Evolutionary conservation across 1,140 invertebrate genomes (phyloP).

Genomic region (Leucophenga varia): DNA sequence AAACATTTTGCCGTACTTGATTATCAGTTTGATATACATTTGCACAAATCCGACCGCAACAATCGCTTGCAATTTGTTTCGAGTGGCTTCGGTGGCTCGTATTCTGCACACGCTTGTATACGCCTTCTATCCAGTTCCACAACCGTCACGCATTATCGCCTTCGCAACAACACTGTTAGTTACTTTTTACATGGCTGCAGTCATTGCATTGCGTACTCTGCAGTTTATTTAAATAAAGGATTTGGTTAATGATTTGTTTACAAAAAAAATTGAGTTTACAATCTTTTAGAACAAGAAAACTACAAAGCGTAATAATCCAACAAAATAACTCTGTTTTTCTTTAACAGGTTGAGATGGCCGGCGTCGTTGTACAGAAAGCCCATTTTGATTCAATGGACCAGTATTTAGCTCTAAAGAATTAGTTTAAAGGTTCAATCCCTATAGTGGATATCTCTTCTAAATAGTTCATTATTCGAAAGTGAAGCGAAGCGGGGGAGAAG

Average conservation of each 20-base stretch:
- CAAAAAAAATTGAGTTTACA: no score
- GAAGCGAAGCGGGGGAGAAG: no score
- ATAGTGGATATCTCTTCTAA: no score
- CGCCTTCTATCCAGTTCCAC: slow-evolving; percentile 58
- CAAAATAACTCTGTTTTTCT: no score
- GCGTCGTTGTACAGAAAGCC: no score
- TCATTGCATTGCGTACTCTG: slow-evolving; percentile 39
- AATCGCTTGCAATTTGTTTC: slow-evolving; percentile 62
- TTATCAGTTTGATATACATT: slow-evolving; percentile 64
- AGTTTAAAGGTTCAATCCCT: no score
- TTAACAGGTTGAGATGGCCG: no score
- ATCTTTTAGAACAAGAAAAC: no score
- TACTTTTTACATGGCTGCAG: slow-evolving; percentile 61
- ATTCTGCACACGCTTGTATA: slow-evolving; percentile 66
- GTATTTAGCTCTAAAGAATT: no score
- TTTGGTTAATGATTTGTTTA: background rate
- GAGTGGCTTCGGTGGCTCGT: slow-evolving; percentile 60
- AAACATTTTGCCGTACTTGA: slow-evolving; percentile 67
- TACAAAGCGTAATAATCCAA: no score
- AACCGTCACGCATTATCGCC: slow-evolving; percentile 62
- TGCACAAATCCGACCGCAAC: slow-evolving; percentile 59
- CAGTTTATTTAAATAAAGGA: slow-evolving; percentile 24
- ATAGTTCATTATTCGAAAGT: no score
- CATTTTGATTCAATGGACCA: no score
- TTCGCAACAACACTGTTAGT: slow-evolving; percentile 59